Base-by-base conservation (phyloP, 1,140 invertebrate genomes). In the Agrilus planipennis region DNA sequence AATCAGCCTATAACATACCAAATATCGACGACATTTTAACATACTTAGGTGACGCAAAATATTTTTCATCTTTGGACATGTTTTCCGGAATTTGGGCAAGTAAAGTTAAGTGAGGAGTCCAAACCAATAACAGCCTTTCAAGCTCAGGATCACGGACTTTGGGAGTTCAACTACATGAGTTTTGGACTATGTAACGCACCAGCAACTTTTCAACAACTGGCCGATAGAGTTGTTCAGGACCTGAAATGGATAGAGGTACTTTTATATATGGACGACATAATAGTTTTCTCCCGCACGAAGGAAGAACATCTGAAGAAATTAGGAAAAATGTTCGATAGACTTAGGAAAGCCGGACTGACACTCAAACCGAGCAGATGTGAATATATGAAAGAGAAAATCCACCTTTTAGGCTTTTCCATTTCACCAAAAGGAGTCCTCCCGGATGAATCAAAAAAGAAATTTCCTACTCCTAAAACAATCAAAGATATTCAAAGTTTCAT, bases 11-110 rank as follows among this genome's bases (percentile, higher is more conserved):
- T 46, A 69, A 68, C 1, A 32, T 73, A 3, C 68, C 68, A 4
- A 41, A 56, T 6, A 64, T 71, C 2, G 60, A 67, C 27, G 62
- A 68, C 18, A 58, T n/a, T 4, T 46, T 75, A 1, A 50, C 58
- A 32, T 45, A 41, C 7, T 34, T 71, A 7, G 42, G 43, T 1
- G 56, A 54, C 3, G 38, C 48, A 0, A 38, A 51, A 15, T 64
- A 58, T 30, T 61, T 65, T 14, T 52, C 53, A 0, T 59, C 57
- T 0, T 29, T 63, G 2, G 63, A 65, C 52, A 44, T 70, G 21
- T 55, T 49, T 4, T 58, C 50, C 19, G 73, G 71, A 4, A 75
- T 66, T 51, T 67, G n/a, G 60, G 53, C 69, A 74, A 51, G 31
- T 39, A 12, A 16, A 9, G 16, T 17, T 43, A 16, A n/a, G 23